These are phyloP conservation scores for Drosophila multiciliata DNA, from an alignment of 2,888 invertebrate genomes.

Conservation along the genomic window DNA sequence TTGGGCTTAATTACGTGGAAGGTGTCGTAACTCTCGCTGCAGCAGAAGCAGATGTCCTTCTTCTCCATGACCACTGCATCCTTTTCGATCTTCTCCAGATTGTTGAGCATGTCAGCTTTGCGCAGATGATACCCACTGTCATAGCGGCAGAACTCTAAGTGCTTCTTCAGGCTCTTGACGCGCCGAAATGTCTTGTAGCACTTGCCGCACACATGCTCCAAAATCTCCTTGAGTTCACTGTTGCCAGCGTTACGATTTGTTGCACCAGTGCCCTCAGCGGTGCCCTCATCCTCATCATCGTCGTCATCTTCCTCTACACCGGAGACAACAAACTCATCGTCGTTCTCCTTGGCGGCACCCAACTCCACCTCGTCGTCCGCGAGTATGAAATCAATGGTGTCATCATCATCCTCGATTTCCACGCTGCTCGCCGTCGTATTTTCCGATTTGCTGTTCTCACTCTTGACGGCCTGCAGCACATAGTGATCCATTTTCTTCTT, in stretches of 20 bases:
- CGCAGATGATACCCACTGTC: conserved; percentile 81
- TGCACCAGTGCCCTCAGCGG: conserved; percentile 19
- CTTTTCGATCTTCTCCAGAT: conserved; percentile 82
- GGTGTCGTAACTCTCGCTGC: conserved; percentile 84
- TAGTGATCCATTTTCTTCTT: conserved; percentile 81
- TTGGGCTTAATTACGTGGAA: conserved; percentile 79
- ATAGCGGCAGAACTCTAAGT: conserved; percentile 82
- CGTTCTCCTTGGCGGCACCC: conserved; percentile 44
- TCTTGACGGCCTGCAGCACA: conserved; percentile 78
- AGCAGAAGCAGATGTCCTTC: conserved; percentile 84
- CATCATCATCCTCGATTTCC: conserved; percentile 67
- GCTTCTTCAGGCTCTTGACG: conserved; percentile 82
- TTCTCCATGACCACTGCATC: conserved; percentile 83
- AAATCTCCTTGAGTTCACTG: conserved; percentile 76
- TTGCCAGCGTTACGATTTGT: conserved; percentile 32
- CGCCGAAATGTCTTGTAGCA: conserved; percentile 83
- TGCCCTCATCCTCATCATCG: conserved; percentile 60
- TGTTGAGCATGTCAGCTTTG: conserved; percentile 82
- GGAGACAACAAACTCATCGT: conserved; percentile 59
- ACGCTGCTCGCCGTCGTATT: conserved; percentile 30
- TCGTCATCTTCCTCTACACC: conserved; percentile 64
- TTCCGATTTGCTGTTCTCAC: conserved; percentile 64
- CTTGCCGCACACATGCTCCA: conserved; percentile 85
- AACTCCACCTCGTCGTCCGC: conserved; percentile 68
- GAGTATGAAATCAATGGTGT: conserved; percentile 79